Evolutionary conservation across 2,888 invertebrate genomes (phyloP), one percentile per base, ranked within the genome.

Genomic region (Pseudococcus viburni): DNA sequence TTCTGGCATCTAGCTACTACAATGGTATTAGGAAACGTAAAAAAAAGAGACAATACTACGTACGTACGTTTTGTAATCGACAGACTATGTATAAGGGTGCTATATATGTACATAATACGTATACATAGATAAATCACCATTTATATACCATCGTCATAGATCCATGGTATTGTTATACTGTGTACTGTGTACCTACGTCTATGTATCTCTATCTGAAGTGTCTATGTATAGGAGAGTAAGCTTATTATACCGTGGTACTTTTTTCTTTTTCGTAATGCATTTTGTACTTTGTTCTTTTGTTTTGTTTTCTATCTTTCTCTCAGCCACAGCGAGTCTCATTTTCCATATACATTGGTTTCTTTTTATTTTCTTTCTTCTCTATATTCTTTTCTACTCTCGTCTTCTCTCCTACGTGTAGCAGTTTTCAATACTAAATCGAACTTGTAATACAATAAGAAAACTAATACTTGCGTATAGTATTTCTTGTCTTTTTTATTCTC

Each of bases 401-500:
- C 17, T 5, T 26, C 68, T 39, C 73, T 22, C 33, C 26, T 9
- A 5, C 68, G 26, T 5, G 19, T 22, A 11, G 8, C n/a, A 1
- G 9, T 22, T 26, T 64, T 19, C 48, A 15, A 15, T 51, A 51
- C 48, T 51, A 51, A 26, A 73, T 39, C 73, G 33, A 73, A 73
- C 73, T 26, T 33, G 73, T 73, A 73, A 73, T 73, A 73, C 73
- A 73, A 73, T 73, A 73, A 33, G 39, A 73, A 73, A 73, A 73
- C 73, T 39, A 73, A 73, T 73, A 68, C 68, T 12, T 12, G 64
- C 19, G 64, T 64, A 26, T 73, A 33, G 33, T 33, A 33, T 73
- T 73, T 73, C 73, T 73, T 33, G 26, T 73, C 33, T 33, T 73
- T 33, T 17, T 73, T 73, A 33, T 73, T 17, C 33, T 73, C 4